phyloP scores from a whole-genome alignment of 2,888 invertebrate genomes.

The Synergus umbraculus region DNA sequence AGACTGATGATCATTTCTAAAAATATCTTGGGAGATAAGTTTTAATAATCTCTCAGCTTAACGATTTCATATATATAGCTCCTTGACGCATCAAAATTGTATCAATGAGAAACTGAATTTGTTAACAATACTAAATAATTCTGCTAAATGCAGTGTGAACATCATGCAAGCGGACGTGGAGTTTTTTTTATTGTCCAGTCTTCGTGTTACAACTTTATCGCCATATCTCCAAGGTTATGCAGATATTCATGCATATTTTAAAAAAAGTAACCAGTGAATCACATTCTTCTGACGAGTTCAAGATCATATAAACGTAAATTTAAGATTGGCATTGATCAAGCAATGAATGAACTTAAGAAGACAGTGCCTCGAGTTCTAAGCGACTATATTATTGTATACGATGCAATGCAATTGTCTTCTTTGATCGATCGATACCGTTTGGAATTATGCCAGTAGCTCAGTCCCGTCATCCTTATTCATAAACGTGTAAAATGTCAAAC shows the following conservation, averaged over 20 bases:
- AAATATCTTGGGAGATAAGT: background rate
- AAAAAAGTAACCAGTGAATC: background rate
- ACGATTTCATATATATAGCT: background rate
- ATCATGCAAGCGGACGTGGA: background rate
- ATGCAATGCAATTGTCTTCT: background rate
- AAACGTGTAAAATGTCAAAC: constrained; percentile 50
- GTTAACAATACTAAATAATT: background rate
- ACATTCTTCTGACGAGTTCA: background rate
- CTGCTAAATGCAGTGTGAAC: background rate
- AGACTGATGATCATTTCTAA: background rate
- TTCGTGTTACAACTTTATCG: background rate
- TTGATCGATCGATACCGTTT: background rate
- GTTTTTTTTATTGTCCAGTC: background rate
- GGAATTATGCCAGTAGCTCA: constrained; percentile 43
- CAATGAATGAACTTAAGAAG: no score
- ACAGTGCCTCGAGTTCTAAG: no score
- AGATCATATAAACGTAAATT: background rate
- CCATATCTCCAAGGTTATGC: background rate
- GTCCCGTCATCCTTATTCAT: constrained; percentile 41
- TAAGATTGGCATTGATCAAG: no score
- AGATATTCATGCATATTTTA: background rate
- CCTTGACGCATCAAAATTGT: background rate
- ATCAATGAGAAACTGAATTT: background rate
- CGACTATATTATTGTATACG: background rate
- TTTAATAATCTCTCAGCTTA: background rate